Evolutionary conservation across 1,140 invertebrate species (phyloP).

Genomic region (Carposina sasakii): DNA sequence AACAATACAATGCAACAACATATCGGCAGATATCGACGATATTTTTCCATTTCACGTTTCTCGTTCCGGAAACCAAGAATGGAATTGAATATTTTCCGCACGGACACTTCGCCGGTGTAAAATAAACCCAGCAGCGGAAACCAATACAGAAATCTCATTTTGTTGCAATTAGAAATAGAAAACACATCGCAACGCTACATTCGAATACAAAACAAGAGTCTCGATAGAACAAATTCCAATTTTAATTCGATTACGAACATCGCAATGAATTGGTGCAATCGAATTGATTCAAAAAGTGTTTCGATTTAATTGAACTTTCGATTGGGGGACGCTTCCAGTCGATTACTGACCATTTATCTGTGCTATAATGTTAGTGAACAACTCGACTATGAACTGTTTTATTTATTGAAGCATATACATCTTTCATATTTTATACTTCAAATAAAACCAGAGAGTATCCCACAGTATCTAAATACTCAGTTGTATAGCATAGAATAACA

Average conservation of each 20-base stretch:
- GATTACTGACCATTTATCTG: constrained; percentile 33
- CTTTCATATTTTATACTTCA: background rate
- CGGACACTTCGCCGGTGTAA: too few species aligned
- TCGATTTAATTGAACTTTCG: constrained; percentile 34
- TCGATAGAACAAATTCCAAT: constrained; percentile 17
- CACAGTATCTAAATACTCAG: too few species aligned
- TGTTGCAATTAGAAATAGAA: background rate
- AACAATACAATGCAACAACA: too few species aligned
- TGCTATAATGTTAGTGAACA: background rate
- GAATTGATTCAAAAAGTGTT: constrained; percentile 39
- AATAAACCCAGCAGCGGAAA: too few species aligned
- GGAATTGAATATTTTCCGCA: too few species aligned
- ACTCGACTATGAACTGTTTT: background rate
- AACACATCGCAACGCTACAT: background rate
- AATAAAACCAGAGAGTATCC: too few species aligned
- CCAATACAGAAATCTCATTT: background rate
- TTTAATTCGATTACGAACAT: constrained; percentile 40
- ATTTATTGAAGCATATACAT: background rate
- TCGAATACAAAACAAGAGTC: constrained; percentile 6
- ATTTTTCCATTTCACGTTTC: too few species aligned
- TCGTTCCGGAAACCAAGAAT: too few species aligned
- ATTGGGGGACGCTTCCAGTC: constrained; percentile 20
- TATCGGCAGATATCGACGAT: too few species aligned
- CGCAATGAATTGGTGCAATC: constrained; percentile 32
- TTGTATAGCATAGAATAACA: too few species aligned